A percentile compares a stretch with the other conserved stretches of the same genome.
Evolutionary conservation across 1,140 invertebrate species (phyloP).

Genomic region (Berghia stephanieae): DNA sequence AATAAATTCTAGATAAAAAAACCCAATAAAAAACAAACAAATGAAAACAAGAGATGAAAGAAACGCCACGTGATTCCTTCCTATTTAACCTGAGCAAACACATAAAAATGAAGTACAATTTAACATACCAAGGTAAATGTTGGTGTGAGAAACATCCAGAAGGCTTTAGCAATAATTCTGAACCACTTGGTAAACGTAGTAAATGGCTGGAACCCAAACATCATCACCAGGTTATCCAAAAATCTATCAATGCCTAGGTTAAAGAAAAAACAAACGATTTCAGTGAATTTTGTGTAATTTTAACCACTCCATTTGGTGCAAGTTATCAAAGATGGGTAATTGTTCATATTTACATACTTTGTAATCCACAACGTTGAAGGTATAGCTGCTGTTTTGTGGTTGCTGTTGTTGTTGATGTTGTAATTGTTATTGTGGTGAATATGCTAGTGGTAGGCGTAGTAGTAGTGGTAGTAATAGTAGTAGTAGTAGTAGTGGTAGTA

Average conservation of each 20-base stretch:
- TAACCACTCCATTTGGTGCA: not conserved
- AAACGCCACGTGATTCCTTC: too few species aligned
- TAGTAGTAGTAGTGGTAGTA: too few species aligned
- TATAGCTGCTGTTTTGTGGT: not conserved
- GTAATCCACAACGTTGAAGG: not conserved
- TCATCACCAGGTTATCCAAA: conserved; percentile 74
- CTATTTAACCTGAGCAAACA: too few species aligned
- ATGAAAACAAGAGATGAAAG: not conserved
- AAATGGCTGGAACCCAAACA: conserved; percentile 74
- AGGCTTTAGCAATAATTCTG: conserved; percentile 71
- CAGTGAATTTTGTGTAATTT: not conserved
- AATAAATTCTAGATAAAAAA: not conserved
- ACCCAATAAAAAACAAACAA: not conserved
- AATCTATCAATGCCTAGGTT: conserved; percentile 70
- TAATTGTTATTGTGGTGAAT: too few species aligned
- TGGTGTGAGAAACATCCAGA: conserved; percentile 73
- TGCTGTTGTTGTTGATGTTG: not conserved
- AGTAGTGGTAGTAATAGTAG: too few species aligned
- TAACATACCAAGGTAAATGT: conserved; percentile 72
- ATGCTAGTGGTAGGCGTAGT: too few species aligned
- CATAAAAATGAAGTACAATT: too few species aligned
- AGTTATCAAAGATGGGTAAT: not conserved
- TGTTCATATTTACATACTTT: not conserved
- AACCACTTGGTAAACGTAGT: conserved; percentile 75
- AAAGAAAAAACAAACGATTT: conserved; percentile 22